A percentile compares a stretch with the other conserved stretches of the same genome.
Evolutionary conservation across 2,888 invertebrate species (phyloP).

Genomic region (Schizotus pectinicornis): DNA sequence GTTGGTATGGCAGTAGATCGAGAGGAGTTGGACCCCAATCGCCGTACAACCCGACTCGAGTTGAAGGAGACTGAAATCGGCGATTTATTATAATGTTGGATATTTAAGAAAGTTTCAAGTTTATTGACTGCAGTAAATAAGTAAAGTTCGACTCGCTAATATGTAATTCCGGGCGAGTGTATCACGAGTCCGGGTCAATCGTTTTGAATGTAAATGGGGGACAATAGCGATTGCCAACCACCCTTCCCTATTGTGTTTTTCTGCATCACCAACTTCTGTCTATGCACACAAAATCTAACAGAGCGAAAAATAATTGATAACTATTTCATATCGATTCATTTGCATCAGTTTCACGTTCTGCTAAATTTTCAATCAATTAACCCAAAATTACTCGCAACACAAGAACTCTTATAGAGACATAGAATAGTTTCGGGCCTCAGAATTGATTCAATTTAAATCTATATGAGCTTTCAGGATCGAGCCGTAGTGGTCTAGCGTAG

Average conservation of each 20-base stretch:
- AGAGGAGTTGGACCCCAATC: constrained; percentile 47
- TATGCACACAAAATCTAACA: constrained; percentile 46
- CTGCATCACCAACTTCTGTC: constrained; percentile 47
- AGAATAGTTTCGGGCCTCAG: too few species aligned
- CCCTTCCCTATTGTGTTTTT: constrained; percentile 53
- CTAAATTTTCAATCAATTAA: too few species aligned
- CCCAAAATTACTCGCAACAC: too few species aligned
- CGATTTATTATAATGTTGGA: not conserved
- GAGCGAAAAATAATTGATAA: constrained; percentile 52
- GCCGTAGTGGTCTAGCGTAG: constrained; percentile 13
- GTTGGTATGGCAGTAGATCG: constrained; percentile 28
- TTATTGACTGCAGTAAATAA: constrained; percentile 5
- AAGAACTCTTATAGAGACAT: too few species aligned
- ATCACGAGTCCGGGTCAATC: constrained; percentile 47
- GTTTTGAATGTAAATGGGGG: constrained; percentile 51
- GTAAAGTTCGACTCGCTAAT: constrained; percentile 8
- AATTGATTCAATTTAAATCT: not conserved
- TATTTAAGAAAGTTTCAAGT: not conserved
- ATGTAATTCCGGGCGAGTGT: constrained; percentile 24
- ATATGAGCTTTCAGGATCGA: not conserved
- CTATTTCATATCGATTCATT: constrained; percentile 52
- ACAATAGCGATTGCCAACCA: constrained; percentile 52
- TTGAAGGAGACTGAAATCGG: not conserved
- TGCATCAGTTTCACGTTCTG: constrained; percentile 38
- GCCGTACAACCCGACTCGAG: constrained; percentile 42